Evolutionary conservation across 2,113 vertebrate genomes (phyloP).

Genomic region (Seriola aureovittata): DNA sequence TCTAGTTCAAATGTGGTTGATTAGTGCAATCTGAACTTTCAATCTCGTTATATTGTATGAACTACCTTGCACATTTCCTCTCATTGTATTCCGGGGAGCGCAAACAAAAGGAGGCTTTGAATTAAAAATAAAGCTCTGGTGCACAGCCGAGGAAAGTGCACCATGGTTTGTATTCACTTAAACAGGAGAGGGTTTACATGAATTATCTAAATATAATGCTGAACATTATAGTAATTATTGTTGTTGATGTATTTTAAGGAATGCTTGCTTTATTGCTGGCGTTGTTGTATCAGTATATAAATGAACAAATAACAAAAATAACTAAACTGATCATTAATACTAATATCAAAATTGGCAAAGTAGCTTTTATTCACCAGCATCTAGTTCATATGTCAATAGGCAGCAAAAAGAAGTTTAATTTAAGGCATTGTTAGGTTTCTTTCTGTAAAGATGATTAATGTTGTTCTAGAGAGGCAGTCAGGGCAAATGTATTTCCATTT

Average conservation of each 20-base stretch:
- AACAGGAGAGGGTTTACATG: slow-evolving; percentile 8
- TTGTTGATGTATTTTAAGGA: neutral
- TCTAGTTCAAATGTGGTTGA: slow-evolving; percentile 52
- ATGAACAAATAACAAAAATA: neutral
- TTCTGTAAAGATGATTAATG: neutral
- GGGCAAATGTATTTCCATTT: neutral
- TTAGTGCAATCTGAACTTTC: slow-evolving; percentile 62
- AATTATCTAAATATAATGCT: neutral
- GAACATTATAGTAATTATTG: too few relatives aligned
- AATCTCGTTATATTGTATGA: slow-evolving; percentile 67
- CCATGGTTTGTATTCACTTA: neutral
- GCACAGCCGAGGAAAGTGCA: neutral
- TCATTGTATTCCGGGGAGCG: slow-evolving; percentile 68
- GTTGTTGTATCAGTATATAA: neutral
- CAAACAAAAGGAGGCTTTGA: slow-evolving; percentile 35
- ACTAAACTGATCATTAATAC: neutral
- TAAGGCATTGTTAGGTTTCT: too few relatives aligned
- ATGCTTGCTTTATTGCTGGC: neutral
- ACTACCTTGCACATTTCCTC: slow-evolving; percentile 73
- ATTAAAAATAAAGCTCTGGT: slow-evolving; percentile 37
- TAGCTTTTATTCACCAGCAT: neutral
- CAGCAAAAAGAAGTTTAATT: neutral
- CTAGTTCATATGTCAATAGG: neutral
- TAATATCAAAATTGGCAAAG: neutral
- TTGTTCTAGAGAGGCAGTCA: neutral